phyloP scores from a whole-genome alignment of 2,113 vertebrate species.

The Ceuthmochares aereus region DNA sequence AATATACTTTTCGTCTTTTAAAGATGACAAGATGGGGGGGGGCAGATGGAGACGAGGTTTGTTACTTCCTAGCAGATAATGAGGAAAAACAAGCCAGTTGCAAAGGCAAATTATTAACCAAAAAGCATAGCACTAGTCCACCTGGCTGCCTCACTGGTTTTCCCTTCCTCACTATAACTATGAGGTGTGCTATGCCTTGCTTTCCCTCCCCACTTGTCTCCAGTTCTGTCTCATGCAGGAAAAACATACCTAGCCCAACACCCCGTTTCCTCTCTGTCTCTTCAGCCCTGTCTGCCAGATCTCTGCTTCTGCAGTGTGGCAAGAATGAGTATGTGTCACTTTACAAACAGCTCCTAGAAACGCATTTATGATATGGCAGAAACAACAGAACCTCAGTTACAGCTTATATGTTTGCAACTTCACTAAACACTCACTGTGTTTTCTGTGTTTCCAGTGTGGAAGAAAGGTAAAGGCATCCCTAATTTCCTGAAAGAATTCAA shows the following conservation, averaged over 20 bases:
- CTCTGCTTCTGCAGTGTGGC: background rate
- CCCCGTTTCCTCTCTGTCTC: background rate
- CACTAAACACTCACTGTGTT: background rate
- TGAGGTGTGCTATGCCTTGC: too few species aligned
- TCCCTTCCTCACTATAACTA: background rate
- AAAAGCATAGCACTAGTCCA: background rate
- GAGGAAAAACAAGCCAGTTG: background rate
- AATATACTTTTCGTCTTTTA: background rate
- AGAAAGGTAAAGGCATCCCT: background rate
- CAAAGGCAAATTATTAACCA: background rate
- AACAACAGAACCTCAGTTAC: background rate
- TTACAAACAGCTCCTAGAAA: background rate
- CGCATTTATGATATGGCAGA: background rate
- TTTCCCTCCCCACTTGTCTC: background rate
- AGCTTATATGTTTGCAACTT: background rate
- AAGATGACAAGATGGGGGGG: background rate
- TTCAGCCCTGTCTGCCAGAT: background rate
- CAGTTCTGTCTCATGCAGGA: background rate
- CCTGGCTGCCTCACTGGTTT: background rate
- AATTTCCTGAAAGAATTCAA: background rate
- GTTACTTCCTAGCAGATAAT: background rate
- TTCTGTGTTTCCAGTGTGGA: background rate
- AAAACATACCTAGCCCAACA: background rate
- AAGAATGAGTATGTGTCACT: background rate
- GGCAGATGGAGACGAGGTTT: background rate